phyloP scores from a whole-genome alignment of 2,113 vertebrate genomes.

The Saguinus imperator region DNA sequence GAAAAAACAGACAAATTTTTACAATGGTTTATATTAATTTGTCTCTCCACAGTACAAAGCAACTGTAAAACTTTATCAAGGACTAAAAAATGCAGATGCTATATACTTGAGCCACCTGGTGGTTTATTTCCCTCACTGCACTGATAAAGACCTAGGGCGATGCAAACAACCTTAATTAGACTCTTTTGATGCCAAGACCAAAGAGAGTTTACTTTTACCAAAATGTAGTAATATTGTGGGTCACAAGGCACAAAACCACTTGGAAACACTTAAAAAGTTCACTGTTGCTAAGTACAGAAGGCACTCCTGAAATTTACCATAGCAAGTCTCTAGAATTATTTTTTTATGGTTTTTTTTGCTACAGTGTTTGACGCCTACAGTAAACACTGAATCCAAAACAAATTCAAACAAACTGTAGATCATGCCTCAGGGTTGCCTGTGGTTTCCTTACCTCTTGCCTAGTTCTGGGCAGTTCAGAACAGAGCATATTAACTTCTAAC shows the following conservation, averaged over 20 bases:
- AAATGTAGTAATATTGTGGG: not conserved
- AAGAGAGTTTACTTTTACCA: not conserved
- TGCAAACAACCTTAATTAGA: not conserved
- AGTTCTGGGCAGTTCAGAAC: not conserved
- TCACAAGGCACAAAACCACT: not conserved
- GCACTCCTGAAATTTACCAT: not conserved
- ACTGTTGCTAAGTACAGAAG: not conserved
- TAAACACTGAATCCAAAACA: slow-evolving; percentile 11
- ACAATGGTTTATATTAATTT: not conserved
- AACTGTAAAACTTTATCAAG: not conserved
- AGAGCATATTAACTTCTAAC: slow-evolving; percentile 19
- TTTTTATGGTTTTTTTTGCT: not conserved
- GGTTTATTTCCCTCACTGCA: slow-evolving; percentile 66
- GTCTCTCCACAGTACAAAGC: not conserved
- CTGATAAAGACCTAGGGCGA: not conserved
- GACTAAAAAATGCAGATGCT: accelerated
- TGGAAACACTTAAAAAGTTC: not conserved
- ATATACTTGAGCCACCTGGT: slow-evolving; percentile 79
- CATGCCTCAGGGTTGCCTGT: not conserved
- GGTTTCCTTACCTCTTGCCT: slow-evolving; percentile 17
- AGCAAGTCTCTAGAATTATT: not conserved
- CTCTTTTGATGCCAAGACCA: not conserved
- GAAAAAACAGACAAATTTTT: not conserved
- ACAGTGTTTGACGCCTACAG: not conserved
- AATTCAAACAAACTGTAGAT: slow-evolving; percentile 2